phyloP scores from a whole-genome alignment of 2,888 invertebrate species.

The Steinernema hermaphroditum region DNA sequence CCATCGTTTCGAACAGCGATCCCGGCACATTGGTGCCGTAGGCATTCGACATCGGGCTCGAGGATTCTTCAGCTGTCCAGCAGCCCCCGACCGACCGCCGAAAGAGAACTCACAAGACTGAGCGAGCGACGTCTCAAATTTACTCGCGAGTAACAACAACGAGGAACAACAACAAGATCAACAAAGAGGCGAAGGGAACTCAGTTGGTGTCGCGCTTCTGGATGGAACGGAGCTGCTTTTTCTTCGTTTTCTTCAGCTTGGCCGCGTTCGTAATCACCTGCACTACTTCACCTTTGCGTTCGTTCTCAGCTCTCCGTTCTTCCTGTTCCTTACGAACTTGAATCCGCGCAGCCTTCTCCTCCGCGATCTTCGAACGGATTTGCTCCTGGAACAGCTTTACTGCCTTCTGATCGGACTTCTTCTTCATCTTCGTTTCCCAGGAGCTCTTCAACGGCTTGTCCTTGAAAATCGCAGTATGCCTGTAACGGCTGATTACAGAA shows the following conservation, averaged over 20 bases:
- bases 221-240: conserved; percentile 58
- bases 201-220: conserved; percentile 56
- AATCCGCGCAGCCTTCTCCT: conserved; percentile 43
- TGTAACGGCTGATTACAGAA: neutral
- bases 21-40: conserved; percentile 22
- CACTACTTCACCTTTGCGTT: conserved; percentile 60
- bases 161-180: conserved; percentile 6
- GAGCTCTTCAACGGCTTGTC: conserved; percentile 50
- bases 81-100: neutral
- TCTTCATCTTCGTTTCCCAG: conserved; percentile 59
- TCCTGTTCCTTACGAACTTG: conserved; percentile 57
- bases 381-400: conserved; percentile 43
- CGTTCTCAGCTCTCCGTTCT: conserved; percentile 57
- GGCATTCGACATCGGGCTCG: neutral
- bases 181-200: neutral
- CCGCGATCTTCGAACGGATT: conserved; percentile 38
- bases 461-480: conserved; percentile 50
- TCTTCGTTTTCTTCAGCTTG: conserved; percentile 61
- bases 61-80: neutral
- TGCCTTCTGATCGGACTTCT: conserved; percentile 48
- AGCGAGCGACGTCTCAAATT: too few species aligned
- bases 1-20: conserved; percentile 12
- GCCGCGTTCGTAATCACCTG: conserved; percentile 60
- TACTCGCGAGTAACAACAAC: neutral
- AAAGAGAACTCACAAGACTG: too few species aligned